Evolutionary conservation across 2,113 vertebrate species (phyloP).

Genomic region (Labeo rohita): DNA sequence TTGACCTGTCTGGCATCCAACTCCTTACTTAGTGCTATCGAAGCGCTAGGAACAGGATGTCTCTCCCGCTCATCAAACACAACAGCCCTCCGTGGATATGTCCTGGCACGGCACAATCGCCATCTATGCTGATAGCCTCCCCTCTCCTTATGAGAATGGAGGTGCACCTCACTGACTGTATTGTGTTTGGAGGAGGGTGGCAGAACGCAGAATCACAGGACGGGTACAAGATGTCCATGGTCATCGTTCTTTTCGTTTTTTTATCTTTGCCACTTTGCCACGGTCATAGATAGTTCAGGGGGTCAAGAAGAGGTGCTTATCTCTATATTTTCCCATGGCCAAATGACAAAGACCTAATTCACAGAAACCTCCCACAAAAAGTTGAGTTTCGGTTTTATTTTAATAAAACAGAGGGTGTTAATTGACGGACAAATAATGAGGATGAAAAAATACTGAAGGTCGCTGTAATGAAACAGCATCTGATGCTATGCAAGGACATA

Average conservation of each 20-base stretch:
- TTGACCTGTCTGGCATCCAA: slow-evolving; percentile 78
- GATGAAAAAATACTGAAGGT: background rate
- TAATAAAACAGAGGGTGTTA: background rate
- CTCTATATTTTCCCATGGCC: background rate
- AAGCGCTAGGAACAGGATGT: slow-evolving; percentile 80
- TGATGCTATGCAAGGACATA: background rate
- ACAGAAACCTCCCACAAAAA: background rate
- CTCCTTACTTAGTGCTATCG: slow-evolving; percentile 83
- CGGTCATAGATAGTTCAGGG: slow-evolving; percentile 27
- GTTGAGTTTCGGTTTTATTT: background rate
- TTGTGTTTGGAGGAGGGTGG: slow-evolving; percentile 33
- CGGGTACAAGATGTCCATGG: slow-evolving; percentile 44
- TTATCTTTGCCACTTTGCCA: background rate
- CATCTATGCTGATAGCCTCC: slow-evolving; percentile 46
- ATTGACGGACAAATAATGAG: background rate
- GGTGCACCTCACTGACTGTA: slow-evolving; percentile 22
- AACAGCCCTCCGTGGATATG: slow-evolving; percentile 53
- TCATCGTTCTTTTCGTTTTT: slow-evolving; percentile 17
- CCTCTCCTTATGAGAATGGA: background rate
- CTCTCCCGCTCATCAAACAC: slow-evolving; percentile 78
- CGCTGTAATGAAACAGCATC: background rate
- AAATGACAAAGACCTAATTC: background rate
- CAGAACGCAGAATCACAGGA: slow-evolving; percentile 31
- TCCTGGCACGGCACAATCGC: slow-evolving; percentile 59
- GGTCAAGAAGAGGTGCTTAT: slow-evolving; percentile 20